phyloP scores from a whole-genome alignment of 1,140 invertebrate species.

The Caerostris darwini region DNA sequence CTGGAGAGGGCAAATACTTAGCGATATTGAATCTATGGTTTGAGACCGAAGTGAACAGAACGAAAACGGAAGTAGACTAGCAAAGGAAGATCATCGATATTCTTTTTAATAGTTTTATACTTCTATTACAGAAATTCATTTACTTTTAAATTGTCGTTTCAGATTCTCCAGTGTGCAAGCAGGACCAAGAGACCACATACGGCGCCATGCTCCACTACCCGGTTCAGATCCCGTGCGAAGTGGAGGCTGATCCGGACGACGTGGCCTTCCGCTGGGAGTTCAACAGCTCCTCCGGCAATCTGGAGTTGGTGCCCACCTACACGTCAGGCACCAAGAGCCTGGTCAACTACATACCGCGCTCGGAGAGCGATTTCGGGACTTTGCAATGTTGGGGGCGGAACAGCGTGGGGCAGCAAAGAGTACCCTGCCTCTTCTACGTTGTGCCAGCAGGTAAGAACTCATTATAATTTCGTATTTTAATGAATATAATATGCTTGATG shows the following conservation, averaged over 20 bases:
- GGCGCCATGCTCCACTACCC: constrained; percentile 94
- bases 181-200: constrained; percentile 90
- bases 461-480: no score
- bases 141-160: constrained; percentile 78
- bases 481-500: no score
- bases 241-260: constrained; percentile 92
- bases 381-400: constrained; percentile 79
- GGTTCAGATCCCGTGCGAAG: constrained; percentile 92
- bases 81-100: no score
- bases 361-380: constrained; percentile 88
- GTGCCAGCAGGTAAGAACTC: constrained; percentile 78
- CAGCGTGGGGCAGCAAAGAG: constrained; percentile 76
- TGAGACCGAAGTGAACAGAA: no score
- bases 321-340: constrained; percentile 84
- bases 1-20: no score
- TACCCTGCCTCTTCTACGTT: constrained; percentile 78
- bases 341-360: constrained; percentile 86
- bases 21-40: no score
- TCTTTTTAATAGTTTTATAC: no score
- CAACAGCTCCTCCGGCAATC: constrained; percentile 93
- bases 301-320: constrained; percentile 84
- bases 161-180: constrained; percentile 93
- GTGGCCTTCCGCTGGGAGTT: constrained; percentile 93
- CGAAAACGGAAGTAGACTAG: no score
- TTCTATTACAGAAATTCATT: no score